Conservation (phyloP, 2,113 vertebrate species). For the Delphinus delphis region DNA sequence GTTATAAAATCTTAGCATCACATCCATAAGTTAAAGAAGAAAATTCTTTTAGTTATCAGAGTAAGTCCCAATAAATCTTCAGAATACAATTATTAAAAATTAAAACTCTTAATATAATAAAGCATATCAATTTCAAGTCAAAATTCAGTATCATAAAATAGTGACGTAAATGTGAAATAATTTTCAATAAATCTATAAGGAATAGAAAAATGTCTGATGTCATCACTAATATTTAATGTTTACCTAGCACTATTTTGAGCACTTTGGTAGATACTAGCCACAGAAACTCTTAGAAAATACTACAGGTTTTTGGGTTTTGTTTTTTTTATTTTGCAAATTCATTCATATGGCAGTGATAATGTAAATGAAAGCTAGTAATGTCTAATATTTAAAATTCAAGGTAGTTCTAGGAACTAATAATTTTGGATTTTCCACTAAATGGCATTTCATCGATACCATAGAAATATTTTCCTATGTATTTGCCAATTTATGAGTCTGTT, state of each 20-base stretch:
- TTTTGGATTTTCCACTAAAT: neutral
- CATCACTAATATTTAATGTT: neutral
- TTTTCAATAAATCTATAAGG: neutral
- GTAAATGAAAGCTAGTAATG: neutral
- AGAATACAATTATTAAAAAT: neutral
- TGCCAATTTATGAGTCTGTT: neutral
- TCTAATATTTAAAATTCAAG: neutral
- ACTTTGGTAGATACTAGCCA: neutral
- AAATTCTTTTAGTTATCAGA: neutral
- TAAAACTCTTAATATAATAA: neutral
- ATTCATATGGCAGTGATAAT: neutral
- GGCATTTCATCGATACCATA: neutral
- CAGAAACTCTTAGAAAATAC: neutral
- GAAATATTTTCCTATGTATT: neutral
- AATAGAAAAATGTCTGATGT: neutral
- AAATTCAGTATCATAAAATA: neutral
- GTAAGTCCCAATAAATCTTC: neutral
- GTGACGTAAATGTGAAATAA: neutral
- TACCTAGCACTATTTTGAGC: neutral
- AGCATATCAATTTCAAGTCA: neutral
- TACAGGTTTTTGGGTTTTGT: neutral
- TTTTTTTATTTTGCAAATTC: neutral
- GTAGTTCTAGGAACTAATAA: neutral
- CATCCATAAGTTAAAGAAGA: neutral
- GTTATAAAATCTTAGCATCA: neutral